A percentile compares a stretch with the other conserved stretches of the same genome.
phyloP scores from a whole-genome alignment of 2,888 invertebrate species.

The Cartodere bifasciata region DNA sequence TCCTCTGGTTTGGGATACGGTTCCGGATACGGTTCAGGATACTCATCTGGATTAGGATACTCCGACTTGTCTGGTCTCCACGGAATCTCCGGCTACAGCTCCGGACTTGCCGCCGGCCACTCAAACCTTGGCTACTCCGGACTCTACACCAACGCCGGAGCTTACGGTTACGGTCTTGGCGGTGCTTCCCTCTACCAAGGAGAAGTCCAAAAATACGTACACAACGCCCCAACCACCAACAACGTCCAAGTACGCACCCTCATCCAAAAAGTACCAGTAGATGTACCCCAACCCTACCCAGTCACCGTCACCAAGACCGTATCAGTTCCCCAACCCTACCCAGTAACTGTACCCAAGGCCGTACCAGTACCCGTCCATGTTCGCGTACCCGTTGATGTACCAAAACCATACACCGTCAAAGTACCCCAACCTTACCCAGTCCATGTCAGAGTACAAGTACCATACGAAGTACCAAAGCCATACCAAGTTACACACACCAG shows the following conservation, averaged over 20 bases:
- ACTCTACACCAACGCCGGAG: conserved; percentile 1
- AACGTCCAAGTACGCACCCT: conserved; percentile 1
- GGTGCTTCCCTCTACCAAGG: no score
- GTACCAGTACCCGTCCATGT: conserved; percentile 25
- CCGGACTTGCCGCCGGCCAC: neutral
- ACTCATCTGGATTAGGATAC: neutral
- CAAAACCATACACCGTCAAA: conserved; percentile 21
- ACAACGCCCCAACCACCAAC: no score
- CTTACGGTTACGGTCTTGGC: neutral
- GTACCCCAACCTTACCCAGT: conserved; percentile 4
- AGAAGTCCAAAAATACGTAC: no score
- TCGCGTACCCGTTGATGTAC: conserved; percentile 25
- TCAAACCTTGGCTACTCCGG: no score
- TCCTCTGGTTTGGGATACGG: conserved; percentile 1
- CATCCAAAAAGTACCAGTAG: conserved; percentile 19
- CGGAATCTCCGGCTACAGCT: conserved; percentile 1
- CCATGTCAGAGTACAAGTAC: neutral
- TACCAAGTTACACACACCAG: conserved; percentile 18
- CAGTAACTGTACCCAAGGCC: conserved; percentile 25
- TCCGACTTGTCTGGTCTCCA: neutral
- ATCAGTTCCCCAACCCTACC: conserved; percentile 21
- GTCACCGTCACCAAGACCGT: conserved; percentile 21
- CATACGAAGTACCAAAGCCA: conserved; percentile 18
- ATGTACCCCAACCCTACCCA: conserved; percentile 26
- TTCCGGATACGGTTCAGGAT: conserved; percentile 1